Evolutionary conservation across 2,888 invertebrate genomes (phyloP).

Genomic region (Dolichomitus sp.): DNA sequence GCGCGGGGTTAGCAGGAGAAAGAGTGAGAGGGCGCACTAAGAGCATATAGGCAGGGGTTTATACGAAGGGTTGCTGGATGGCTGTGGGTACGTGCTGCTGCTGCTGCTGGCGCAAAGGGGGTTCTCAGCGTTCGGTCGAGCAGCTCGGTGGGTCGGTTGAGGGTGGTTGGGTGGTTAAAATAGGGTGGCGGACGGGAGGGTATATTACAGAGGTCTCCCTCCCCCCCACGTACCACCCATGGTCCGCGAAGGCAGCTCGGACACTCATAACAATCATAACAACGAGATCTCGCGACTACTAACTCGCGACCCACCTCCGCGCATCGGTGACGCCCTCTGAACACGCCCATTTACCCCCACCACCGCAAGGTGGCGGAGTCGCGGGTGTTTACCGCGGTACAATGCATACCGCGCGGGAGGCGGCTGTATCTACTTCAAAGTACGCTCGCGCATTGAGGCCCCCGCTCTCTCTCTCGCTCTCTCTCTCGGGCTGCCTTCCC

Average conservation of each 20-base stretch:
- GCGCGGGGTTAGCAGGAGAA: slow-evolving; percentile 60
- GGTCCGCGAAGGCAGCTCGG: slow-evolving; percentile 81
- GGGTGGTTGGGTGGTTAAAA: slow-evolving; percentile 57
- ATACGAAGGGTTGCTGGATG: slow-evolving; percentile 60
- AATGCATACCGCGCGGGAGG: slow-evolving; percentile 64
- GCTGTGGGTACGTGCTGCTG: slow-evolving; percentile 46
- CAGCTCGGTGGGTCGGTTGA: slow-evolving; percentile 44
- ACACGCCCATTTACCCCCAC: slow-evolving; percentile 76
- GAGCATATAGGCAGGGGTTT: slow-evolving; percentile 41
- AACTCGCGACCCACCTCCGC: slow-evolving; percentile 85
- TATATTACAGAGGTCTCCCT: slow-evolving; percentile 66
- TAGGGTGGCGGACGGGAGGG: slow-evolving; percentile 62
- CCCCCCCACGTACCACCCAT: slow-evolving; percentile 74
- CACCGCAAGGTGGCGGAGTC: slow-evolving; percentile 42
- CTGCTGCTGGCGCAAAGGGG: slow-evolving; percentile 52
- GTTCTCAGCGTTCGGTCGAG: slow-evolving; percentile 54
- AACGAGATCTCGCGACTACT: slow-evolving; percentile 83
- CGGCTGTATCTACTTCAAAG: slow-evolving; percentile 40
- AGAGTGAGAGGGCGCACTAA: slow-evolving; percentile 60
- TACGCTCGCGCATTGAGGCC: slow-evolving; percentile 35
- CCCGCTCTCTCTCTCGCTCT: slow-evolving; percentile 43
- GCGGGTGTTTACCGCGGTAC: slow-evolving; percentile 38
- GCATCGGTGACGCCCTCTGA: slow-evolving; percentile 82
- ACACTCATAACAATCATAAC: slow-evolving; percentile 86
- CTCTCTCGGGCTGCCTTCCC: slow-evolving; percentile 69